Evolutionary conservation across 2,888 invertebrate species (phyloP), one percentile per base, ranked within the genome.

Genomic region (Ormyrus pomaceus): DNA sequence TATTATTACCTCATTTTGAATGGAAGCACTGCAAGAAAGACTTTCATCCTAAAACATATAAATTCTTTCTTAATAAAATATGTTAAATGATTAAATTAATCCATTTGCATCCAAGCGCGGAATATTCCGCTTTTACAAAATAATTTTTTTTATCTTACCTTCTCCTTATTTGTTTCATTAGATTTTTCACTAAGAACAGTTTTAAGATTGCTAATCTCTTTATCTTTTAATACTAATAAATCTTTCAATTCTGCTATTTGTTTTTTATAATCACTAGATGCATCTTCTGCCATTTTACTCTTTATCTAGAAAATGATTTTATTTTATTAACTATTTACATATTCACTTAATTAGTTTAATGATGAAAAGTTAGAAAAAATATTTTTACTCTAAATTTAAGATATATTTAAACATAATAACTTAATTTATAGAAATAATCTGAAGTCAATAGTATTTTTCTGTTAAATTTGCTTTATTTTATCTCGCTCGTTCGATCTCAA

Each of bases 131-230:
- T 51, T 34, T 51, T 5, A 66, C 34, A 61, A 48, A 51, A 2
- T 51, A 50, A 10, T 53, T 53, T 45, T 66, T 59, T 71, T 6
- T 34, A 34, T 55, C 51, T 69, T 79, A 83, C 84, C 79, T 68
- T 80, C 55, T 72, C 73, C 64, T 74, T 69, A 51, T 76, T 62
- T 51, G 50, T 48, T 56, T 79, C 72, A 58, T 61, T 73, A 51
- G 58, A 65, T 66, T 74, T 59, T 46, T 73, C 70, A 71, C 45
- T 53, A 13, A 65, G 46, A 53, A 65, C 11, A 56, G 59, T 13
- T 70, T 61, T 72, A 8, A 82, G 74, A n/a, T 74, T 66, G 5
- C n/a, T 77, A 11, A 82, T 82, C 66, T 77, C 82, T n/a, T 73
- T 62, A 56, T 82, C 77, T 51, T 77, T 82, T 46, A 19, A 68